Evolutionary conservation across 2,888 invertebrate genomes (phyloP).

Genomic region (Zygaena filipendulae): DNA sequence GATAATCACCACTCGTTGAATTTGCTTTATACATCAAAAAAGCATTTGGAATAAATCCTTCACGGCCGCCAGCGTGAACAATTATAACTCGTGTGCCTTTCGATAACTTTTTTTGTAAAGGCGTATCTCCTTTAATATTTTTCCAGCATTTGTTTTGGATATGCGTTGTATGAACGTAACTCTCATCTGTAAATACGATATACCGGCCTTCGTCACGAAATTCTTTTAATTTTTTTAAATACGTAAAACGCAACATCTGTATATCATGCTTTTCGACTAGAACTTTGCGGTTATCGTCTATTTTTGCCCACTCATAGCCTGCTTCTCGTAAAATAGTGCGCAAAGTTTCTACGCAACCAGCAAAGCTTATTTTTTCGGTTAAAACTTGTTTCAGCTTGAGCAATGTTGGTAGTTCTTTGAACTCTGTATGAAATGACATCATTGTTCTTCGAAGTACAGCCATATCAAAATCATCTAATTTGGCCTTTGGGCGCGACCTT

Average conservation of each 20-base stretch:
- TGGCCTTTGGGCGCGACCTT: slow-evolving; percentile 4
- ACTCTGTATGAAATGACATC: slow-evolving; percentile 6
- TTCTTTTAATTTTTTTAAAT: slow-evolving; percentile 16
- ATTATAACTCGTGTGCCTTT: too few relatives aligned
- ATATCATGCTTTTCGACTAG: slow-evolving; percentile 16
- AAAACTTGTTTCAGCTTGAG: slow-evolving; percentile 14
- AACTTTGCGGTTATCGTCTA: slow-evolving; percentile 15
- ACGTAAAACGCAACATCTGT: slow-evolving; percentile 14
- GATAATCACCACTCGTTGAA: slow-evolving; percentile 15
- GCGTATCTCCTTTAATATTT: slow-evolving; percentile 1
- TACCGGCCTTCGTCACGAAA: slow-evolving; percentile 14
- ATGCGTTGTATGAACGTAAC: slow-evolving; percentile 10
- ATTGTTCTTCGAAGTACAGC: slow-evolving; percentile 7
- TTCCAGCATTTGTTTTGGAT: slow-evolving; percentile 10
- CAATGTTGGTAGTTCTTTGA: slow-evolving; percentile 17
- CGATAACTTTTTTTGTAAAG: slow-evolving; percentile 10
- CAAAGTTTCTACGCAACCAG: slow-evolving; percentile 17
- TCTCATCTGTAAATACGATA: slow-evolving; percentile 15
- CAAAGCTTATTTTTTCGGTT: slow-evolving; percentile 16
- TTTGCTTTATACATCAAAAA: slow-evolving; percentile 14
- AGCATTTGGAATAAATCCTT: slow-evolving; percentile 14
- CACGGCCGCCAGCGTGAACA: slow-evolving; percentile 9
- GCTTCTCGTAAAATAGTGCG: slow-evolving; percentile 14
- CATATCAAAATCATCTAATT: slow-evolving; percentile 8
- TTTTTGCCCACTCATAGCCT: slow-evolving; percentile 17